Evolutionary conservation across 2,888 invertebrate species (phyloP), one percentile per base, ranked within the genome.

Genomic region (Diachrysia chrysitis): DNA sequence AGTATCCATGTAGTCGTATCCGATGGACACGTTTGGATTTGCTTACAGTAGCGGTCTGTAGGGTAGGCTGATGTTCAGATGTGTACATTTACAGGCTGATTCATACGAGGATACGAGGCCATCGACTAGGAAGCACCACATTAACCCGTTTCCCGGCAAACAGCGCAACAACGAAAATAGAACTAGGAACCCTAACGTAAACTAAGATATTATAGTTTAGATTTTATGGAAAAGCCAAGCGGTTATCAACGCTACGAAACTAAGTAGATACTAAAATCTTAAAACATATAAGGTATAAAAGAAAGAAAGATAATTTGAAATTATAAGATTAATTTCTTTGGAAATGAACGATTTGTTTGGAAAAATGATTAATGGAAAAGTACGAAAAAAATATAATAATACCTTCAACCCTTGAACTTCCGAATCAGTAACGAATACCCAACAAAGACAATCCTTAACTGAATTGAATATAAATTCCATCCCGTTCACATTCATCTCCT

Each of bases 401-500:
- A 56, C 48, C 60, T 63, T 35, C 25, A 54, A 69, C 73, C 63
- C 63, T 63, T 65, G 42, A 69, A 67, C 59, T 65, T 64, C 54
- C 56, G 78, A 78, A 76, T 76, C 69, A 66, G 68, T 65, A 72
- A 78, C 61, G 63, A 69, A 70, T 70, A 76, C 72, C 66, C 74
- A 71, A 74, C 63, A 61, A 83, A 80, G 76, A 78, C 80, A 80
- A 78, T 69, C 67, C 63, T 63, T 62, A 58, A 66, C 74, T 73
- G 65, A 69, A 74, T 79, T 72, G 72, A 76, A 68, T 76, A 82
- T 79, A 75, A 81, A 76, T 77, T 74, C 69, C 71, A 67, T 76
- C 71, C 67, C 69, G 56, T 71, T 74, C 76, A 81, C 79, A 85
- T 87, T 85, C 80, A 82, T 81, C 76, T 74, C 67, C 67, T 71